phyloP scores from a whole-genome alignment of 2,113 vertebrate species.

The Phyllopteryx taeniolatus region DNA sequence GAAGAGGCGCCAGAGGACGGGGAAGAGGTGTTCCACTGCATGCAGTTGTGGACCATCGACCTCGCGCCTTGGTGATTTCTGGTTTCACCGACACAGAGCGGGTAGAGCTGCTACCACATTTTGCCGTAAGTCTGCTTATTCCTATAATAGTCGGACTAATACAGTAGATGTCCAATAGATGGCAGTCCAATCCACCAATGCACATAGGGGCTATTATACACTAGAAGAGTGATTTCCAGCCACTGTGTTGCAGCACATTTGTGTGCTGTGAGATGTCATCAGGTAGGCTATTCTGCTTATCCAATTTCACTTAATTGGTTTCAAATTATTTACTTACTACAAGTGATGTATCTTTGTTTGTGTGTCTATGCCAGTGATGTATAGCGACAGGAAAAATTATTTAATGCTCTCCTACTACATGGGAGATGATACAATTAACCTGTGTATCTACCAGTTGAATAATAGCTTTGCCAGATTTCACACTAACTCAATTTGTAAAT shows the following conservation, averaged over 20 bases:
- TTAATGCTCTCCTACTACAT: background rate
- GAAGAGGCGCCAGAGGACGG: constrained; percentile 80
- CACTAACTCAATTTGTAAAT: background rate
- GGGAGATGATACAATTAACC: background rate
- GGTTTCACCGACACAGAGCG: constrained; percentile 85
- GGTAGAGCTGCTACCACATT: constrained; percentile 91
- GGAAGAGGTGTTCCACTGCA: constrained; percentile 80
- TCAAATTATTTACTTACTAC: background rate
- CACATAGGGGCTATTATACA: background rate
- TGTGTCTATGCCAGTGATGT: background rate
- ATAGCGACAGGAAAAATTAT: background rate
- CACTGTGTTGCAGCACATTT: too few species aligned
- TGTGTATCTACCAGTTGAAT: background rate
- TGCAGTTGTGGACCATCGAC: constrained; percentile 88
- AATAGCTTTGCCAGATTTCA: background rate
- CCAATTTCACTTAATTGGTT: background rate
- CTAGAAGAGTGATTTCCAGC: too few species aligned
- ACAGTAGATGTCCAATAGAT: background rate
- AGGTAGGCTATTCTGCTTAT: background rate
- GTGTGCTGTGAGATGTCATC: too few species aligned
- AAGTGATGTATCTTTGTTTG: background rate
- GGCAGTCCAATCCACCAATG: background rate
- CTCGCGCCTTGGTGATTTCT: constrained; percentile 87
- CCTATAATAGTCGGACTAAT: background rate
- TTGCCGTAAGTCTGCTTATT: constrained; percentile 83